phyloP scores from a whole-genome alignment of 2,888 invertebrate genomes.

The Acanthosepion esculentum region DNA sequence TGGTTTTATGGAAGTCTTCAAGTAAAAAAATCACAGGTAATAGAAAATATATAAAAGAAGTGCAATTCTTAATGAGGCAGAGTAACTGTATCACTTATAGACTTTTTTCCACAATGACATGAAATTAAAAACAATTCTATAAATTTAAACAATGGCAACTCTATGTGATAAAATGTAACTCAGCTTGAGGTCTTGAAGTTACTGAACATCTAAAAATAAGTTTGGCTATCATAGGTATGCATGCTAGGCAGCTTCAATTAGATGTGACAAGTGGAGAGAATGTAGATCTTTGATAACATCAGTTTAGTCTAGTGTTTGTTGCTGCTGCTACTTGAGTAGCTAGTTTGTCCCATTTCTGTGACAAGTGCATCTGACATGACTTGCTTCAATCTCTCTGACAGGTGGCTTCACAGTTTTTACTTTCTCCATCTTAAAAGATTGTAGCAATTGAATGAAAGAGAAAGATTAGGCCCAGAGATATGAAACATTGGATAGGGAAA shows the following conservation, averaged over 20 bases:
- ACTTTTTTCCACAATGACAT: background rate
- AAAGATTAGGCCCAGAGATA: too few species aligned
- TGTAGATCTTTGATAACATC: background rate
- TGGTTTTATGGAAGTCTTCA: background rate
- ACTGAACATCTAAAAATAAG: background rate
- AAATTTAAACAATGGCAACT: background rate
- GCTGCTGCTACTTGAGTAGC: background rate
- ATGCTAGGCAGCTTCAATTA: background rate
- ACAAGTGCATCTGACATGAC: background rate
- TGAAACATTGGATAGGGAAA: background rate
- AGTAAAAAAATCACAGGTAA: background rate
- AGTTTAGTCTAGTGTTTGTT: background rate
- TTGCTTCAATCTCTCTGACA: background rate
- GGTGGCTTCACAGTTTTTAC: background rate
- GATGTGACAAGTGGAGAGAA: slow-evolving; percentile 1
- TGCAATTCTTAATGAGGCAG: background rate
- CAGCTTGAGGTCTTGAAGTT: background rate
- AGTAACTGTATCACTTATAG: background rate
- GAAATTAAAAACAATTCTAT: background rate
- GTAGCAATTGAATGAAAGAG: background rate
- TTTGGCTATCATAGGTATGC: background rate
- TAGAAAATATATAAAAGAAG: background rate
- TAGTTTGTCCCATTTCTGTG: slow-evolving; percentile 5
- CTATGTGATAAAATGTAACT: background rate
- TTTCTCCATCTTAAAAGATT: background rate